phyloP scores from a whole-genome alignment of 2,113 vertebrate genomes.

The Zapus hudsonius region DNA sequence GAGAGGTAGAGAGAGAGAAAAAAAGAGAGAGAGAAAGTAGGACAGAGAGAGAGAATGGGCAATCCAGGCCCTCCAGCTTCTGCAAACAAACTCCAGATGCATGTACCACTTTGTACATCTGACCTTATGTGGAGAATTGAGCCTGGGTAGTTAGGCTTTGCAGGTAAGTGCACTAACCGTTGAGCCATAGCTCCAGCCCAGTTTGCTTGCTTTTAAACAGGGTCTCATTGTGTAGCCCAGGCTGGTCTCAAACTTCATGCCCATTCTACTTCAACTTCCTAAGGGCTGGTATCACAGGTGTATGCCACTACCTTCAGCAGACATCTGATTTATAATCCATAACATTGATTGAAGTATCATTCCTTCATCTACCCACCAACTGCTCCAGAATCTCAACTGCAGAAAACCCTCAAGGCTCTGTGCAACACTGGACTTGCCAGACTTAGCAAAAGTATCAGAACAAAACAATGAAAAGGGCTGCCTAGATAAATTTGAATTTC shows the following conservation, averaged over 20 bases:
- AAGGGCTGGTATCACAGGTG: background rate
- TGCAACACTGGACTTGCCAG: background rate
- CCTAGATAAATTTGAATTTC: constrained; percentile 31
- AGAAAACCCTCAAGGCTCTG: constrained; percentile 12
- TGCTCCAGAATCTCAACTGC: constrained; percentile 25
- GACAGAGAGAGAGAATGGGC: no score
- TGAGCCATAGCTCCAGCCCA: no score
- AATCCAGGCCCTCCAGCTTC: no score
- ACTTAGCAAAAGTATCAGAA: constrained; percentile 1
- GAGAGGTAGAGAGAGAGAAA: no score
- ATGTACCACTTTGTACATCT: no score
- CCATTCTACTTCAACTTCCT: background rate
- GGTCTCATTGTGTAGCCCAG: background rate
- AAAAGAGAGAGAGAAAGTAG: no score
- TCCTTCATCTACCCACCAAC: background rate
- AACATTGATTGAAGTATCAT: constrained; percentile 21
- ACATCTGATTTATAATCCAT: background rate
- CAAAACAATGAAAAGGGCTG: background rate
- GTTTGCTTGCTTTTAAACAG: background rate
- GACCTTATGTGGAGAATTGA: no score
- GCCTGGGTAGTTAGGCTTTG: no score
- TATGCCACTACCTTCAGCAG: background rate
- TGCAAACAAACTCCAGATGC: no score
- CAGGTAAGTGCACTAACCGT: no score
- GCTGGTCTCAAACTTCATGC: background rate